Base-by-base conservation (phyloP, 2,888 invertebrate genomes). In the Calameuta filiformis region DNA sequence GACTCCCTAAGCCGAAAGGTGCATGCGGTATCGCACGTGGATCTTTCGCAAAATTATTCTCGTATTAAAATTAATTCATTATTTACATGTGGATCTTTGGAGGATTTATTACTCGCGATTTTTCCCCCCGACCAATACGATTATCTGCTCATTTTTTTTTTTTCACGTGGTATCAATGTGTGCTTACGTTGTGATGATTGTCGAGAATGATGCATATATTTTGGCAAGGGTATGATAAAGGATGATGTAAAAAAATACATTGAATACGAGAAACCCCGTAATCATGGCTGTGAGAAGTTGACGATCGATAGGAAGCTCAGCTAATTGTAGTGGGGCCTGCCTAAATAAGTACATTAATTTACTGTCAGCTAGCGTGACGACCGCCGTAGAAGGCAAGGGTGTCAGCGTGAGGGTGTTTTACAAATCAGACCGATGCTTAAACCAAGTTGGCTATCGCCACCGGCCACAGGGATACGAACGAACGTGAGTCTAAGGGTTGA, bases 351-450 rank as follows among this genome's bases (percentile, higher is more conserved):
- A 84, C 81, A 84, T 84, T 80, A 81, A 82, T 84, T 85, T 84
- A 81, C 80, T 80, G 84, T 84, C 83, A 83, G 81, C 81, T 86
- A 81, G 85, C 83, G 81, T 85, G 86, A 85, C 85, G 83, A 78
- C 12, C 75, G 78, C 35, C 78, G 77, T 69, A 73, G 34, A 73
- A 80, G 69, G 76, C 80, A 73, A 76, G 73, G 73, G 40, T 81
- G 74, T n/a, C 73, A 75, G 76, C 76, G 74, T 77, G 74, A 76
- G 81, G 78, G 79, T 73, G 79, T 78, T 83, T 80, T 79, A 78
- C 77, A 79, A 82, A 81, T 82, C 79, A 69, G 75, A 76, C 78
- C 76, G 71, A 81, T 79, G 80, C 71, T 76, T 35, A 73, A 68
- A 34, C 73, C 56, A 35, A 34, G 73, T 69, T 35, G 69, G 33